phyloP scores from a whole-genome alignment of 1,140 invertebrate species.

The Drosophila sproati region DNA sequence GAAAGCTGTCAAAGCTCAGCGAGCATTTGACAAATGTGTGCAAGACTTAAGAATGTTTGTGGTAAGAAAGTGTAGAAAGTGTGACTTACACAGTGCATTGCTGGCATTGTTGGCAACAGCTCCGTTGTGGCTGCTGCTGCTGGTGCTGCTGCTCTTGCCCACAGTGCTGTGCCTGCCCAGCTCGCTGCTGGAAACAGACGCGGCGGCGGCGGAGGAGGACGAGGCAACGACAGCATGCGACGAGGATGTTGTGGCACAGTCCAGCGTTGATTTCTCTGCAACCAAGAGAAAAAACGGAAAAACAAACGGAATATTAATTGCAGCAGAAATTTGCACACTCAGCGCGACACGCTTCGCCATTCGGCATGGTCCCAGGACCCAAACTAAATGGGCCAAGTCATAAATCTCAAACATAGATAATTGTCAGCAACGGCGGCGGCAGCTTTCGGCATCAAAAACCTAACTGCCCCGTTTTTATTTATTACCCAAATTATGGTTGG shows the following conservation, averaged over 20 bases:
- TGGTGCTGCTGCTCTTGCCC: conserved; percentile 63
- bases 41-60: too few relatives aligned
- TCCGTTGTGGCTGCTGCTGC: conserved; percentile 29
- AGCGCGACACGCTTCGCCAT: conserved; percentile 66
- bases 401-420: conserved; percentile 81
- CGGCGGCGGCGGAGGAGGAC: conserved; percentile 48
- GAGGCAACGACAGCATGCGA: conserved; percentile 58
- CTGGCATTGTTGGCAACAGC: conserved; percentile 53
- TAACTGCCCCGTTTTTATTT: conserved; percentile 73
- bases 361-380: conserved; percentile 39
- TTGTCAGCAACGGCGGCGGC: conserved; percentile 58
- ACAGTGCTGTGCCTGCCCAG: conserved; percentile 65
- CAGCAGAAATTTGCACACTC: conserved; percentile 77
- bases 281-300: conserved; percentile 37
- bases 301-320: conserved; percentile 61
- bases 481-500: conserved; percentile 72
- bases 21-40: not conserved
- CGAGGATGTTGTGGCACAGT: conserved; percentile 73
- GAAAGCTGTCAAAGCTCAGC: conserved; percentile 74
- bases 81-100: conserved; percentile 72
- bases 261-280: conserved; percentile 80
- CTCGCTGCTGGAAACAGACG: conserved; percentile 43
- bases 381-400: conserved; percentile 44
- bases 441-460: conserved; percentile 35
- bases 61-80: conserved; percentile 14